phyloP scores from a whole-genome alignment of 2,888 invertebrate species.

The Reticulitermes lucifugus region DNA sequence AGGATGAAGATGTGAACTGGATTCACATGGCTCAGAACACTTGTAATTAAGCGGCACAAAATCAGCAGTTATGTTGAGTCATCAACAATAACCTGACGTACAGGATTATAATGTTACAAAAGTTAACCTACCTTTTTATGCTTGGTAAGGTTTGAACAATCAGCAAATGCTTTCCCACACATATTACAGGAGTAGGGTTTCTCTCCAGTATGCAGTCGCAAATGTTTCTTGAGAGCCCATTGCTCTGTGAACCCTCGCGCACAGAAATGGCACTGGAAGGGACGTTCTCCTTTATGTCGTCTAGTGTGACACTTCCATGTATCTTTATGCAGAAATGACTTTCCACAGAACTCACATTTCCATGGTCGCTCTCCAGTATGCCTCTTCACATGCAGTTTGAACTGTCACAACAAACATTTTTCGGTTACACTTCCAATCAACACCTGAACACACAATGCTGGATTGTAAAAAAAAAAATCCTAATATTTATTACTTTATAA shows the following conservation, averaged over 20 bases:
- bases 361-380: constrained; percentile 71
- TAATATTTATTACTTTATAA: too few species aligned
- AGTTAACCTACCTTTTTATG: constrained; percentile 68
- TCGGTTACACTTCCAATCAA: not conserved
- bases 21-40: too few species aligned
- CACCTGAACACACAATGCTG: not conserved
- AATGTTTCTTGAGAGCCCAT: constrained; percentile 74
- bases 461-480: too few species aligned
- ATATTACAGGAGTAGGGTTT: constrained; percentile 78
- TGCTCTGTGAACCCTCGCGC: constrained; percentile 73
- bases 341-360: constrained; percentile 70
- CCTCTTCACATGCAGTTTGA: constrained; percentile 73
- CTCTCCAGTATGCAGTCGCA: constrained; percentile 73
- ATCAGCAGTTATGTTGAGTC: not conserved
- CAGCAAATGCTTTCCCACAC: constrained; percentile 80
- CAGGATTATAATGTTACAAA: not conserved
- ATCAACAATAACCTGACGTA: not conserved
- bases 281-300: constrained; percentile 74
- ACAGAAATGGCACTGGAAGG: constrained; percentile 72
- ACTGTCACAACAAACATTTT: constrained; percentile 56
- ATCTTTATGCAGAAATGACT: constrained; percentile 71
- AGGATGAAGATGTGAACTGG: too few species aligned
- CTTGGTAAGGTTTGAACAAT: constrained; percentile 80
- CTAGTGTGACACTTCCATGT: constrained; percentile 75
- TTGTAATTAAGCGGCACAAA: too few species aligned